phyloP scores from a whole-genome alignment of 2,113 vertebrate genomes.

The Seriola quinqueradiata region DNA sequence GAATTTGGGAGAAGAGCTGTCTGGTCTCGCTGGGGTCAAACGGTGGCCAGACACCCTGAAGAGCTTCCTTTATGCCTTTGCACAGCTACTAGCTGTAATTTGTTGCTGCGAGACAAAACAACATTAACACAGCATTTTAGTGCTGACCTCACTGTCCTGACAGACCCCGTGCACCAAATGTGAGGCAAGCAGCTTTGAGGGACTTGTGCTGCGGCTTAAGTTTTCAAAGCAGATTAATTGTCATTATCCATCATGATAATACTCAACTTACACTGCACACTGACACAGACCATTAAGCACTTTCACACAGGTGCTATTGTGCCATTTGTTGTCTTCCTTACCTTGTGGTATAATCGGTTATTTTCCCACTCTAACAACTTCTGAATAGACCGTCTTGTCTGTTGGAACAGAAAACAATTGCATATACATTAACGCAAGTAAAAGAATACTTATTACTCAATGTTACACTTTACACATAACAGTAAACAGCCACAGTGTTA shows the following conservation, averaged over 20 bases:
- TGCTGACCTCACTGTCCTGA: conserved; percentile 77
- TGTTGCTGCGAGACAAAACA: conserved; percentile 83
- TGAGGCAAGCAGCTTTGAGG: conserved; percentile 62
- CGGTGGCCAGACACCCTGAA: conserved; percentile 81
- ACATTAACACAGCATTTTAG: conserved; percentile 78
- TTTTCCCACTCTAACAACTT: conserved; percentile 99
- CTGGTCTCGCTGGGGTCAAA: conserved; percentile 80
- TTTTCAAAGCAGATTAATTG: conserved; percentile 69
- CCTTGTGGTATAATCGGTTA: conserved; percentile 99
- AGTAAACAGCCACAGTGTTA: conserved; percentile 65
- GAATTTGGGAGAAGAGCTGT: conserved; percentile 71
- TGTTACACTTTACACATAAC: conserved; percentile 67
- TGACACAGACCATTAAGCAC: conserved; percentile 53
- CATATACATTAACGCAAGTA: not conserved
- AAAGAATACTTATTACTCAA: conserved; percentile 37
- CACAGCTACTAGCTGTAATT: conserved; percentile 80
- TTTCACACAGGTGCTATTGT: conserved; percentile 49
- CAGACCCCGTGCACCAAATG: conserved; percentile 58
- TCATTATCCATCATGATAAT: conserved; percentile 61
- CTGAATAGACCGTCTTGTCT: conserved; percentile 98
- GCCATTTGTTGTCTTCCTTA: conserved; percentile 71
- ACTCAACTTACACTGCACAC: conserved; percentile 39
- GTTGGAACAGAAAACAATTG: conserved; percentile 64
- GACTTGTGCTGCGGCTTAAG: conserved; percentile 54
- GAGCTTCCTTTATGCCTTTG: conserved; percentile 81